These are phyloP conservation scores for Acromyrmex heyeri DNA, from an alignment of 1,140 invertebrate species.

Conservation along the genomic window DNA sequence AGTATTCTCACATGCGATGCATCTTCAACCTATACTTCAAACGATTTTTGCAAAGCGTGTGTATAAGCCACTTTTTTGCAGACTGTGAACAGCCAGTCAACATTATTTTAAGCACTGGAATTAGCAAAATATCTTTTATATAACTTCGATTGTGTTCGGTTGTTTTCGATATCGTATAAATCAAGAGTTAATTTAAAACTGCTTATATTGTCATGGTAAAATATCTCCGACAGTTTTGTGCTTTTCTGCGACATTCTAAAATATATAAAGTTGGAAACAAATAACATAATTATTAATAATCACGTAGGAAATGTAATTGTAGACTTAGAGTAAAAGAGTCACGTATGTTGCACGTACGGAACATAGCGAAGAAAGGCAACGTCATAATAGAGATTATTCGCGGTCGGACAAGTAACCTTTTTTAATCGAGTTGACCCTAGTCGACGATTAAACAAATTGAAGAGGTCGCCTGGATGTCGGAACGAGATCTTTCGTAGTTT, in stretches of 20 bases:
- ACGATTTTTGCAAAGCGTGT: background rate
- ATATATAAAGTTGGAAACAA: background rate
- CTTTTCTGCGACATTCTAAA: background rate
- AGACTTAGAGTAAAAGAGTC: background rate
- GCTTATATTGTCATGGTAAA: background rate
- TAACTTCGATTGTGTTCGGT: background rate
- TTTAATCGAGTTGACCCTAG: slow-evolving; percentile 76
- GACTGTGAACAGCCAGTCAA: background rate
- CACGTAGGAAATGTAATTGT: background rate
- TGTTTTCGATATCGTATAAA: background rate
- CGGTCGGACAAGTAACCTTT: slow-evolving; percentile 60
- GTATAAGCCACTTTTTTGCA: background rate
- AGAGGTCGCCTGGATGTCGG: slow-evolving; percentile 61
- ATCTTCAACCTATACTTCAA: slow-evolving; percentile 4
- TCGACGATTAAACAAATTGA: slow-evolving; percentile 73
- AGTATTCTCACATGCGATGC: slow-evolving; percentile 17
- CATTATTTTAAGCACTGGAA: background rate
- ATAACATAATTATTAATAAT: background rate
- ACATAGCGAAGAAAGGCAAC: slow-evolving; percentile 1
- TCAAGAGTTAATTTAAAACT: background rate
- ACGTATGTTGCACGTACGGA: background rate
- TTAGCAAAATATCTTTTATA: slow-evolving; percentile 5
- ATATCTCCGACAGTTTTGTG: background rate
- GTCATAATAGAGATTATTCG: slow-evolving; percentile 59
- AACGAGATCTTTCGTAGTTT: slow-evolving; percentile 38